These are phyloP conservation scores for Musca domestica DNA, from an alignment of 1,140 invertebrate genomes.

Conservation along the genomic window DNA sequence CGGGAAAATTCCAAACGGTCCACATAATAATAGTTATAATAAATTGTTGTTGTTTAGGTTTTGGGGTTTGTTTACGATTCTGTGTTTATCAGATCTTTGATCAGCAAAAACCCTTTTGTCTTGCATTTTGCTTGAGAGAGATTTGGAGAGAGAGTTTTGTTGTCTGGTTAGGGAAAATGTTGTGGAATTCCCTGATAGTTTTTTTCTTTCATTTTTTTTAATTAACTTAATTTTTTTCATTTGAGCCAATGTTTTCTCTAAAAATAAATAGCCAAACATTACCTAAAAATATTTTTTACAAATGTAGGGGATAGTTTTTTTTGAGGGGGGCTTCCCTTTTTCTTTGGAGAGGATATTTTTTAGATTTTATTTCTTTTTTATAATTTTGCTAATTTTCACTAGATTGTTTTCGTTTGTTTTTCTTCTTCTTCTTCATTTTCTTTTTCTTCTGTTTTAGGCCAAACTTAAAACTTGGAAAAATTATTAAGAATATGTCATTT, in stretches of 20 bases:
- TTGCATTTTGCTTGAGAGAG: constrained; percentile 1
- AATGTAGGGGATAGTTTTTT: neutral
- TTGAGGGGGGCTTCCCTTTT: neutral
- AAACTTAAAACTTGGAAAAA: constrained; percentile 5
- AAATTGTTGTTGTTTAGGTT: neutral
- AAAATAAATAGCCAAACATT: constrained; percentile 15
- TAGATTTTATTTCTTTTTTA: neutral
- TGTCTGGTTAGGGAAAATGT: constrained; percentile 2
- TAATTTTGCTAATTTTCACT: constrained; percentile 26
- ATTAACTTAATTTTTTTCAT: neutral
- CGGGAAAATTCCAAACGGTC: too few relatives aligned
- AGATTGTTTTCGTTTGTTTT: constrained; percentile 3
- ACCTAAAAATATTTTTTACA: neutral
- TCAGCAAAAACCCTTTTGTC: neutral
- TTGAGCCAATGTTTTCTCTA: constrained; percentile 4
- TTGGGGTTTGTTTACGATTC: neutral
- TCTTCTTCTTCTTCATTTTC: neutral
- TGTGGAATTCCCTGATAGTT: neutral
- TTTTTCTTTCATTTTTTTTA: neutral
- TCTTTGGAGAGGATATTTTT: too few relatives aligned
- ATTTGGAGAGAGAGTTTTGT: neutral
- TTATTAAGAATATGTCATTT: neutral
- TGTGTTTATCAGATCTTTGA: too few relatives aligned
- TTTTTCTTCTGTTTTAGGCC: neutral
- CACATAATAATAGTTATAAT: neutral